Base-by-base conservation (phyloP, 2,797 vertebrate genomes). In the Gymnodraco acuticeps region DNA sequence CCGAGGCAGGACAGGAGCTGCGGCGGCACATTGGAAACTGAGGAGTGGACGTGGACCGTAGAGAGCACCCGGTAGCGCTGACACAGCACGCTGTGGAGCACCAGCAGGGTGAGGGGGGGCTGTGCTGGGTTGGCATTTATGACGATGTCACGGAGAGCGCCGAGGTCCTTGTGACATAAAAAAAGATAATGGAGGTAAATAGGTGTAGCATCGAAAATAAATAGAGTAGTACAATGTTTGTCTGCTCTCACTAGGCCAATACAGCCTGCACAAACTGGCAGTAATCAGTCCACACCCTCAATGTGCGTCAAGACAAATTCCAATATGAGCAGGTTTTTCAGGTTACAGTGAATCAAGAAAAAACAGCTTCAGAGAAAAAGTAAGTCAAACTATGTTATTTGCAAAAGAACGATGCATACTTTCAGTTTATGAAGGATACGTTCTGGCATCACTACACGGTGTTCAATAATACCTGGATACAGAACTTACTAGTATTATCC, bases 121-220 rank as follows among this genome's bases (percentile, higher is more conserved):
- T 90, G 88, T 2, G 95, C 90, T 0, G 98, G 98, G 90, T 96
- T 97, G 63, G 97, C 98, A 0, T 99, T 99, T 84, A 99, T 96
- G 60, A 99, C 98, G 0, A 99, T 96, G 86, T 99, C 98, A 69
- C 96, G 96, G 66, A 99, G 95, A 0, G 96, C 97, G 14, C 97
- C 97, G 0, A 95, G 94, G 83, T 97, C 96, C 98, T 99, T 95
- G 81, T 20, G 72, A 87, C 64, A 77, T 1, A 55, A 64, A 70
- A 38, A 1, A 27, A 59, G 4, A 75, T 7, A 53, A 46, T 42
- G 15, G 41, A 51, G 65, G 38, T 45, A 42, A 80, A 66, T 15
- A 53, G 2, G 0, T 3, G 19, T n/a, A 47, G n/a, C 1, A 12
- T 12, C 8, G 4, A 62, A 19, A 52, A 53, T 10, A 27, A 69